These are phyloP conservation scores for Eristalis arbustorum DNA, from an alignment of 2,888 invertebrate species.

Conservation along the genomic window DNA sequence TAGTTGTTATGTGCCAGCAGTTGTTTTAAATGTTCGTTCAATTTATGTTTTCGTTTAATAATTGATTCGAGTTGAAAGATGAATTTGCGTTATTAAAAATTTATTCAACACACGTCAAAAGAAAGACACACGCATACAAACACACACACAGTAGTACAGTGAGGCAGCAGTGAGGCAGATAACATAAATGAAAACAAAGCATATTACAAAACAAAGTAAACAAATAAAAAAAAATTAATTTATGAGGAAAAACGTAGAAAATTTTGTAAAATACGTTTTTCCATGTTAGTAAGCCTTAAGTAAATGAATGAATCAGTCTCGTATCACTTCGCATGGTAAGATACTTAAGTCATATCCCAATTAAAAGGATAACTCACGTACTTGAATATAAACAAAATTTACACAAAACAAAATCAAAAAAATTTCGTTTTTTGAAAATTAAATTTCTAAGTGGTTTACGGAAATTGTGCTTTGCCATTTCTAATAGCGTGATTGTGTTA, in stretches of 20 bases:
- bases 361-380: slow-evolving; percentile 41
- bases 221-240: not conserved
- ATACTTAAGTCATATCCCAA: not conserved
- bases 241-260: not conserved
- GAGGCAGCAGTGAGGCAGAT: slow-evolving; percentile 67
- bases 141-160: slow-evolving; percentile 69
- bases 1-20: slow-evolving; percentile 49
- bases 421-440: slow-evolving; percentile 58
- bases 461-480: slow-evolving; percentile 66
- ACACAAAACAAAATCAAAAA: slow-evolving; percentile 45
- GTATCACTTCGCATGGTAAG: slow-evolving; percentile 4
- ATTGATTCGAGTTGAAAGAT: slow-evolving; percentile 62
- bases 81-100: slow-evolving; percentile 69
- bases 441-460: slow-evolving; percentile 50
- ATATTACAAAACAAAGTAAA: slow-evolving; percentile 60
- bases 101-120: slow-evolving; percentile 64
- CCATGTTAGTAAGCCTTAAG: slow-evolving; percentile 47
- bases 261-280: slow-evolving; percentile 8
- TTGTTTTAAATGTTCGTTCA: slow-evolving; percentile 11
- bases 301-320: not conserved
- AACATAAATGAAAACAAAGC: slow-evolving; percentile 63
- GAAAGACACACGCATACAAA: slow-evolving; percentile 66
- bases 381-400: slow-evolving; percentile 23
- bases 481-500: slow-evolving; percentile 61
- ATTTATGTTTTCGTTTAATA: slow-evolving; percentile 21